Evolutionary conservation across 2,113 vertebrate species (phyloP).

Genomic region (Galbula dea): DNA sequence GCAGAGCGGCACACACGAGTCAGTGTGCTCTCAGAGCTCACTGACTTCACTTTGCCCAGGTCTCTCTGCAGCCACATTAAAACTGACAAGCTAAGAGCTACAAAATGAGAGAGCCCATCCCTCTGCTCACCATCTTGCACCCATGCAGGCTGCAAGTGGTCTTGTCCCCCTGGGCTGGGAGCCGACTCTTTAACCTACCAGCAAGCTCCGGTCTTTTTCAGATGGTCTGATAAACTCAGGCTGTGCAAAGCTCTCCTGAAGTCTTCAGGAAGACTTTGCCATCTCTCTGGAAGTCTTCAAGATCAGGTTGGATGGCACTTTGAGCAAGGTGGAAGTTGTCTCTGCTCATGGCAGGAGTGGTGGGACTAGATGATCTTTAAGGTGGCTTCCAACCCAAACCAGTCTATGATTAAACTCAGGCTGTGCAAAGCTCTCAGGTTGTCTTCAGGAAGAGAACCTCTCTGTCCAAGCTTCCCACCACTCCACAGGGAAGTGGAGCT

Average conservation of each 20-base stretch:
- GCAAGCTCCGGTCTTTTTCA: not conserved
- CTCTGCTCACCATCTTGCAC: not conserved
- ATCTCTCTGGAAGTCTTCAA: not conserved
- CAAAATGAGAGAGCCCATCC: not conserved
- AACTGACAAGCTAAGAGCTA: accelerated
- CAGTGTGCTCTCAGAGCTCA: accelerated
- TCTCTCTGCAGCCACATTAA: not conserved
- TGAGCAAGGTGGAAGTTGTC: not conserved
- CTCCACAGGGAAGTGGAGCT: not conserved
- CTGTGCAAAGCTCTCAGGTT: not conserved
- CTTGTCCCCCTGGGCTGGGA: accelerated
- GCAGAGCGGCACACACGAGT: not conserved
- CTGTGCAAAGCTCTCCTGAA: not conserved
- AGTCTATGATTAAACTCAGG: not conserved
- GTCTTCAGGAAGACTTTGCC: not conserved
- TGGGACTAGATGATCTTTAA: not conserved
- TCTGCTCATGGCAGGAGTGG: not conserved
- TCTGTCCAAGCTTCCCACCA: not conserved
- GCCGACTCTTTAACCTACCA: not conserved
- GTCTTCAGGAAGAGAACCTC: not conserved
- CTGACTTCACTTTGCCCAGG: not conserved
- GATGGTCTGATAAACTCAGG: not conserved
- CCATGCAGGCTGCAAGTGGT: accelerated
- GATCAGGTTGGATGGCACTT: not conserved
- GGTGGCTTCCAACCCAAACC: not conserved